Evolutionary conservation across 2,113 vertebrate genomes (phyloP), one percentile per base, ranked within the genome.

Genomic region (Tachycineta bicolor): DNA sequence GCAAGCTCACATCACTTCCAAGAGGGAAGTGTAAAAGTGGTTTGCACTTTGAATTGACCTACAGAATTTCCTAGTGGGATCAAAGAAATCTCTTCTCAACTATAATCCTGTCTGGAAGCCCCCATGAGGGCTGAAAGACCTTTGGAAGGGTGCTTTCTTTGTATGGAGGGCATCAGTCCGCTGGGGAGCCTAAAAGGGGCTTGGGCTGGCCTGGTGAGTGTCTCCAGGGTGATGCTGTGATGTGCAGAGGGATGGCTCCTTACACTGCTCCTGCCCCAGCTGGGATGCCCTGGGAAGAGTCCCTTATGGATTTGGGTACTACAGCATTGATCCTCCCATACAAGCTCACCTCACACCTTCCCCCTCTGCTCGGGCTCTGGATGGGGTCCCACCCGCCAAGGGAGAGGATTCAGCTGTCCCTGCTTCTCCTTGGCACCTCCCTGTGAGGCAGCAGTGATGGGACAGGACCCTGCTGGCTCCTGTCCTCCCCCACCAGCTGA

Each of bases 351-450:
- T 56, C 73, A 78, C 55, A 69, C 11, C 23, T 33, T 52, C 44
- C 46, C 33, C 43, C 55, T 60, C 87, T 73, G 25, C 33, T 83
- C 58, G 44, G 0, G 0, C 39, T 56, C 55, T 65, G 16, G 0
- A 1, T 15, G n/a, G 58, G 68, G 34, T 63, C 77, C 67, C 64
- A 65, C 14, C 56, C 70, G 56, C 34, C 68, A 20, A 4, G 5
- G 3, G 26, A 37, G 43, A 91, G 43, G 67, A 56, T 56, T 53
- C 65, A 21, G 43, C 65, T 33, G 37, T 49, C 71, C 43, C 31
- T 33, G 28, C n/a, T 81, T 16, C 53, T 65, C 49, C 0, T 0
- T 20, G 25, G 28, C 47, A 25, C 43, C 12, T 62, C 31, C 31
- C 71, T 18, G 3, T 24, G 20, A 39, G 44, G 46, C 12, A 34